Evolutionary conservation across 2,797 vertebrate genomes (phyloP).

Genomic region (Phylloscopus collybita): DNA sequence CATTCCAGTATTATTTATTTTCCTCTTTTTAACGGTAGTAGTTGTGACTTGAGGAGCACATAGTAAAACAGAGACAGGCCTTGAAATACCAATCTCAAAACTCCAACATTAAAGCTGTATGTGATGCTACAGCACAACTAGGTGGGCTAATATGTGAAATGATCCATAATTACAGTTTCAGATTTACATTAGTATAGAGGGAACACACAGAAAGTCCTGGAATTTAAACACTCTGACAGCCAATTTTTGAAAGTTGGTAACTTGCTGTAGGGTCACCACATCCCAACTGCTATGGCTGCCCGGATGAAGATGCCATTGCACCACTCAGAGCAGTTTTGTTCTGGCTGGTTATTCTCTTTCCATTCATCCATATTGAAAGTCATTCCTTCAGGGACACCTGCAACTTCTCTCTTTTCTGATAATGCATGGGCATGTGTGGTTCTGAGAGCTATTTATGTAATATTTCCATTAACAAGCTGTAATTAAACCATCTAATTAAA

Average conservation of each 20-base stretch:
- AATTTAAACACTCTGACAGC: not conserved
- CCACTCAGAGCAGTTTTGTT: not conserved
- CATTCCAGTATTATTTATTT: not conserved
- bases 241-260: not conserved
- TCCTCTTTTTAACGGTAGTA: not conserved
- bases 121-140: not conserved
- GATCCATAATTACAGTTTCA: not conserved
- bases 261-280: not conserved
- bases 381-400: slow-evolving; percentile 55
- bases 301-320: not conserved
- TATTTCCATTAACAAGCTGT: slow-evolving; percentile 79
- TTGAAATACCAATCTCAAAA: not conserved
- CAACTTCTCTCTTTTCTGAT: slow-evolving; percentile 46
- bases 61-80: not conserved
- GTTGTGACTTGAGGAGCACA: not conserved
- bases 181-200: not conserved
- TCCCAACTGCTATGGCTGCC: not conserved
- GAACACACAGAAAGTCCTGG: not conserved
- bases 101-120: not conserved
- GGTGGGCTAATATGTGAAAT: not conserved
- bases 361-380: not conserved
- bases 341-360: slow-evolving; percentile 20
- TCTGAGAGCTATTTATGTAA: slow-evolving; percentile 73
- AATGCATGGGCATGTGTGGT: slow-evolving; percentile 28
- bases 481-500: slow-evolving; percentile 81